Base-by-base conservation (phyloP, 1,140 invertebrate species). In the Drosophila suzukii region DNA sequence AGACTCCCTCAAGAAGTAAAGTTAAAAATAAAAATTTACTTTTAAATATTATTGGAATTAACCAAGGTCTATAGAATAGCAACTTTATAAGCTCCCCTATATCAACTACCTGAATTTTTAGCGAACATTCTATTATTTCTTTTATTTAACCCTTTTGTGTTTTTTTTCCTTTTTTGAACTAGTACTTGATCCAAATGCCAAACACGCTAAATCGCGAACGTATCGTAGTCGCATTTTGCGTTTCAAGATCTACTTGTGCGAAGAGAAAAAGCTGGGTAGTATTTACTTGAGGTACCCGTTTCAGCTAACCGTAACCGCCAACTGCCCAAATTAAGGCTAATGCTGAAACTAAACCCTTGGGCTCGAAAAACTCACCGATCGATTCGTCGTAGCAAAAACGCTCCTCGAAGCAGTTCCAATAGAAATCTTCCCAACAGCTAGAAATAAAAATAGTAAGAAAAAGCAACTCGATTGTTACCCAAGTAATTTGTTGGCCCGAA, bases 391-490 rank as follows among this genome's bases (percentile, higher is more conserved):
- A 94, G 72, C 94, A 94, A 77, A 94, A 94, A 67, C 93, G 92
- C 82, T 94, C 94, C 75, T 94, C 94, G 74, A 94, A 93, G 81
- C 94, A 94, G 60, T 93, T 93, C 94, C 94, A 94, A 91, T 94
- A 94, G 76, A 93, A 92, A 58, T 93, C 93, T 91, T 94, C 94
- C 92, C 93, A 92, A 78, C 94, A 94, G 80, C 94, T 94, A 51
- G 27, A 61, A 34, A 43, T 53, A 43, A 12, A 75, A 77, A 73
- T 59, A 32, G 36, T 36, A 51, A 44, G 47, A 57, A 68, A 71
- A 43, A 43, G 67, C 51, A 49, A 43, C 41, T 58, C 36, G 51
- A 56, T 38, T 71, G 67, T 58, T 72, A 72, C 65, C 54, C 63
- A 71, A 58, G 54, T 71, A 50, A 72, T 39, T 71, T 71, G 51